These are phyloP conservation scores for Scomber colias DNA, from an alignment of 2,113 vertebrate species.

Conservation along the genomic window DNA sequence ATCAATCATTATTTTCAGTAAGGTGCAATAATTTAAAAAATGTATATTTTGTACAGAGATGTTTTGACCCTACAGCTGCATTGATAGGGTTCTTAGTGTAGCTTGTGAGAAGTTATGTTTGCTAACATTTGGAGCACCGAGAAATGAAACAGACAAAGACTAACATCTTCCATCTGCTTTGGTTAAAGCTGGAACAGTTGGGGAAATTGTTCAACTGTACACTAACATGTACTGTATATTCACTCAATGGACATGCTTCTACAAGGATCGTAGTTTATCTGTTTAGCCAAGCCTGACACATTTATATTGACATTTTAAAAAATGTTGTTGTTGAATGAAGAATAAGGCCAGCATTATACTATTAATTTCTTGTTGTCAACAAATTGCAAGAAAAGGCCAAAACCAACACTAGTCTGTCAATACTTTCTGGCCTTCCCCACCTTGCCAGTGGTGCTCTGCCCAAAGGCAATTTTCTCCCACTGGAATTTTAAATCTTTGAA, in stretches of 20 bases:
- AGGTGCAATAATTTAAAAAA: too few species aligned
- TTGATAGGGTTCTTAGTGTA: neutral
- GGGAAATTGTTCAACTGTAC: neutral
- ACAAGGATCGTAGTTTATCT: conserved; percentile 27
- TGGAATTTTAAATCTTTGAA: neutral
- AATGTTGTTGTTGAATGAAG: conserved; percentile 35
- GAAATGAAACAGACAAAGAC: neutral
- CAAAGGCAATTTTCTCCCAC: neutral
- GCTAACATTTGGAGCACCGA: neutral
- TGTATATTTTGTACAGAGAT: conserved; percentile 3
- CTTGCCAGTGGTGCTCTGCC: neutral
- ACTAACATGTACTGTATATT: conserved; percentile 11
- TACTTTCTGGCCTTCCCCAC: neutral
- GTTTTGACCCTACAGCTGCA: neutral
- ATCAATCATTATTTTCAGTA: too few species aligned
- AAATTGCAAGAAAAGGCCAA: neutral
- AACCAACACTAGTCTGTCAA: neutral
- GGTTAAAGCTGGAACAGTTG: conserved; percentile 4
- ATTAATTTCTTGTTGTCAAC: conserved; percentile 14
- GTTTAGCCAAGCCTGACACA: conserved; percentile 28
- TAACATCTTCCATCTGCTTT: conserved; percentile 2
- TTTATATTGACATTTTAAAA: conserved; percentile 29
- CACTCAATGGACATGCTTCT: conserved; percentile 2
- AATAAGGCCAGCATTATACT: conserved; percentile 11
- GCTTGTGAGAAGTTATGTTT: neutral